These are phyloP conservation scores for Drosophila maculinotata DNA, from an alignment of 2,888 invertebrate genomes.

Conservation along the genomic window DNA sequence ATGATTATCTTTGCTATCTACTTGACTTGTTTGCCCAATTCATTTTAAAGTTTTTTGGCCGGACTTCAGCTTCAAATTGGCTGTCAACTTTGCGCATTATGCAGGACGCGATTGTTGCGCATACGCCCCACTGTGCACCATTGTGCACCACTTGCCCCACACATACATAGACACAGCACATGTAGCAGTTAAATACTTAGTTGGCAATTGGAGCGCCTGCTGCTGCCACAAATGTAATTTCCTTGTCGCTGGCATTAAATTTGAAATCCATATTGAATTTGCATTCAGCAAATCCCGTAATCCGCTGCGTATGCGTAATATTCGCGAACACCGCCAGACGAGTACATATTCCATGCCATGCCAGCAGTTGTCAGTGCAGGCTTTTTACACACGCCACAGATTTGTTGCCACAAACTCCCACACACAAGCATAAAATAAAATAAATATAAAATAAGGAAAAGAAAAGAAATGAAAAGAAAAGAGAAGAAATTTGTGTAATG, in stretches of 20 bases:
- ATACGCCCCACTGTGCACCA: constrained; percentile 32
- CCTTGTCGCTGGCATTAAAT: constrained; percentile 28
- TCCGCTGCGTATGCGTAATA: constrained; percentile 60
- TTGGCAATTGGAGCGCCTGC: constrained; percentile 21
- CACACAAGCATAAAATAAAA: neutral
- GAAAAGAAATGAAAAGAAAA: constrained; percentile 3
- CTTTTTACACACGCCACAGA: constrained; percentile 3
- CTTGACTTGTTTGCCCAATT: constrained; percentile 41
- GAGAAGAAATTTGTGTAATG: constrained; percentile 16
- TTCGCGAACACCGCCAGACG: constrained; percentile 32
- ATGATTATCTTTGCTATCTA: constrained; percentile 22
- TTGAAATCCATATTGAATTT: constrained; percentile 43
- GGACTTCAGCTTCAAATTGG: constrained; percentile 46
- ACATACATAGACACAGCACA: neutral
- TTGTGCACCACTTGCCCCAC: neutral
- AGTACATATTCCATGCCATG: constrained; percentile 10
- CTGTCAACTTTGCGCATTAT: constrained; percentile 51
- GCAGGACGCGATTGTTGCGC: constrained; percentile 28
- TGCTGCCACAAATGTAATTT: constrained; percentile 26
- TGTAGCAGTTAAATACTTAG: constrained; percentile 32
- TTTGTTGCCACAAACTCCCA: constrained; percentile 8
- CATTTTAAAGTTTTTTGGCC: constrained; percentile 35
- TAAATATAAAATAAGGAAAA: neutral
- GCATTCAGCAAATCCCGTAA: constrained; percentile 30
- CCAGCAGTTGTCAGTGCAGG: constrained; percentile 2